Evolutionary conservation across 2,113 vertebrate genomes (phyloP).

Genomic region (Paradoxurus hermaphroditus): DNA sequence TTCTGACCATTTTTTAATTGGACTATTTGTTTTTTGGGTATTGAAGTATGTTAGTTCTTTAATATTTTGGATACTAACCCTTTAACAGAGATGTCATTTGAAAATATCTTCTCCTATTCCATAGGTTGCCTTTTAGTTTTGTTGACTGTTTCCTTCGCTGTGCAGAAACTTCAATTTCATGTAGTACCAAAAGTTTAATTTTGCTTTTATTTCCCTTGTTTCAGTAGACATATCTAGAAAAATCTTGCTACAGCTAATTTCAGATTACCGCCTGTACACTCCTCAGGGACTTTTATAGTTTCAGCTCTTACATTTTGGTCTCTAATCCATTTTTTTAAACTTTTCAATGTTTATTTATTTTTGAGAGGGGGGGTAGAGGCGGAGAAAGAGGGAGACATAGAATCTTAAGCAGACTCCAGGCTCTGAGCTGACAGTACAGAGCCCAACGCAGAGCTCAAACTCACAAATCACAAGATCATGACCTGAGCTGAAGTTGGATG

Average conservation of each 20-base stretch:
- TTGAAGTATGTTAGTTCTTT: background rate
- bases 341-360: no score
- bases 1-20: background rate
- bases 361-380: no score
- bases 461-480: no score
- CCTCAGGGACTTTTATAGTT: background rate
- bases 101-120: background rate
- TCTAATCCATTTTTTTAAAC: background rate
- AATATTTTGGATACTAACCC: background rate
- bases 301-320: background rate
- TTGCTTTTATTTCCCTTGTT: background rate
- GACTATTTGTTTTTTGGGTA: background rate
- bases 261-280: background rate
- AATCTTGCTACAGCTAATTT: background rate
- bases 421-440: no score
- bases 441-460: no score
- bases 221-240: background rate
- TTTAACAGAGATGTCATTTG: background rate
- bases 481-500: no score
- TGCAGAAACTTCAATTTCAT: background rate
- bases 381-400: no score
- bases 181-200: background rate
- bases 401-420: no score
- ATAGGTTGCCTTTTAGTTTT: background rate
- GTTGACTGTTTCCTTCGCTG: background rate